Base-by-base conservation (phyloP, 1,140 invertebrate genomes). In the Pararge aegeria region DNA sequence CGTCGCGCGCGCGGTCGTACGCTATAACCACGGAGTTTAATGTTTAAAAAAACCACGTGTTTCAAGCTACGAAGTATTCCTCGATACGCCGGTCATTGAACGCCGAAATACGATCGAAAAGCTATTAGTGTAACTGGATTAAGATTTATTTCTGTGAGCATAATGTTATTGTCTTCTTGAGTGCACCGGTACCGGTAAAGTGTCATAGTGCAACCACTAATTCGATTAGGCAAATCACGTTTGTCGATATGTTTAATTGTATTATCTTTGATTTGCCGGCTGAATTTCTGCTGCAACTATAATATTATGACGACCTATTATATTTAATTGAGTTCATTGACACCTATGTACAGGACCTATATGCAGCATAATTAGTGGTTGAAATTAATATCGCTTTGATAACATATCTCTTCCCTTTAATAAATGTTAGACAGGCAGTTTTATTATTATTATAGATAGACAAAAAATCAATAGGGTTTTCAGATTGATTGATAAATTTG, bases 1-100 rank as follows among this genome's bases (percentile, higher is more conserved):
- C 65, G 81, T 68, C 83, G 86, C 81, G 86, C 83, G 70, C 73
- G 75, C 73, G 79, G 60, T 44, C 67, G 72, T 74, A 86, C 86
- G 86, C 74, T 56, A 56, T 64, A 29, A 52, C 48, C 59, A 70
- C 68, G 38, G 51, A 48, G 15, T 19, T 18, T n/a, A 12, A 21
- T 20, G 16, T 61, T 18, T 42, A 24, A 20, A 38, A n/a, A 37
- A 5, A 53, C 51, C 54, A 50, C 61, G 61, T 57, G 59, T 58
- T 54, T 51, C 4, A 55, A 55, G 19, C 51, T 68, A 73, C 67
- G 76, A 70, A 65, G 2, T 34, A 18, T 55, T 56, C 30, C 49
- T 54, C 64, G 56, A 78, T 67, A 75, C 55, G 34, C 66, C 64
- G 73, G 73, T 79, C 76, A 71, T 68, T 76, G 73, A 67, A 76